Evolutionary conservation across 1,140 invertebrate species (phyloP).

Genomic region (Phymastichus coffea): DNA sequence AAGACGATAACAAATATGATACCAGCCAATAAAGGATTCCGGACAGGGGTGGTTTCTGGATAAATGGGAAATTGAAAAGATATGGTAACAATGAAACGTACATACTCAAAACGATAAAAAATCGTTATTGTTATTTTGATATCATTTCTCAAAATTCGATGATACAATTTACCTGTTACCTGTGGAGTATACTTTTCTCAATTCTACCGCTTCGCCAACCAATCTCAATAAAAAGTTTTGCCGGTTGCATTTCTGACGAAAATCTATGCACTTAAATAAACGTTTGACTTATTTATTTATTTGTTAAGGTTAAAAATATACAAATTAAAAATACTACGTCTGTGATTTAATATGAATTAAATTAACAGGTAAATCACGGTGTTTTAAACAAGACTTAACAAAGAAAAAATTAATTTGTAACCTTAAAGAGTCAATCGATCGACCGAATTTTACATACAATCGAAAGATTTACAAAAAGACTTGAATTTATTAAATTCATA

Average conservation of each 20-base stretch:
- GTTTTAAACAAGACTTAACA: too few relatives aligned
- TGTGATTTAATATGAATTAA: too few relatives aligned
- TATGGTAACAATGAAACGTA: constrained; percentile 2
- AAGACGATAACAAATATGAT: constrained; percentile 3
- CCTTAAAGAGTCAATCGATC: not conserved
- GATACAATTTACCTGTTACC: not conserved
- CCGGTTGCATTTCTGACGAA: too few relatives aligned
- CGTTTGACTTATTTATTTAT: too few relatives aligned
- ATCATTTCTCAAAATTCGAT: not conserved
- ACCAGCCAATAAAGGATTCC: constrained; percentile 5
- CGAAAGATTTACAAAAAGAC: constrained; percentile 7
- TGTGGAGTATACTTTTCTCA: too few relatives aligned
- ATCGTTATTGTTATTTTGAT: constrained; percentile 2
- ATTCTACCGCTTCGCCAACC: too few relatives aligned
- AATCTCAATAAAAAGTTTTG: too few relatives aligned
- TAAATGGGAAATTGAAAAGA: constrained; percentile 3
- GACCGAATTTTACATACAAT: constrained; percentile 2
- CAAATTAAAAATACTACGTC: too few relatives aligned
- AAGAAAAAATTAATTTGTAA: constrained; percentile 10
- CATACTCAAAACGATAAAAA: constrained; percentile 5
- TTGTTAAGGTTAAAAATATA: too few relatives aligned
- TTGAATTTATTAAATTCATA: constrained; percentile 7
- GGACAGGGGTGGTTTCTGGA: constrained; percentile 4
- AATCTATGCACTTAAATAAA: too few relatives aligned
- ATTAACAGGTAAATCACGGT: too few relatives aligned